phyloP scores from a whole-genome alignment of 2,888 invertebrate genomes.

The Chironomus tentans region DNA sequence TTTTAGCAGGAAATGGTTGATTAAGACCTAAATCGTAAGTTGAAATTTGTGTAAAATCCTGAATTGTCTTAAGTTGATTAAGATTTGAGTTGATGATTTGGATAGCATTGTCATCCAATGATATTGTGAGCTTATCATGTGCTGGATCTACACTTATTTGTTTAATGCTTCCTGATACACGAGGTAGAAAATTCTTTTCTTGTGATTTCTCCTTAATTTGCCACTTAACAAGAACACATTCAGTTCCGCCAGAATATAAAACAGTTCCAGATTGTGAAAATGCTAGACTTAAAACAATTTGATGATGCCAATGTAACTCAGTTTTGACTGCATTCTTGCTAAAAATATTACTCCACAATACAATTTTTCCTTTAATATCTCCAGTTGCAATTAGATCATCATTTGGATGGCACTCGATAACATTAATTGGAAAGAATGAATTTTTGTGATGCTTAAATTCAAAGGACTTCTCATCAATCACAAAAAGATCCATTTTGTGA shows the following conservation, averaged over 20 bases:
- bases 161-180: slow-evolving; percentile 57
- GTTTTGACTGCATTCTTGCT: slow-evolving; percentile 37
- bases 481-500: slow-evolving; percentile 31
- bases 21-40: slow-evolving; percentile 41
- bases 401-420: slow-evolving; percentile 55
- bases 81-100: slow-evolving; percentile 38
- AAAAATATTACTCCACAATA: slow-evolving; percentile 51
- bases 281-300: slow-evolving; percentile 54
- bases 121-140: slow-evolving; percentile 54
- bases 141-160: slow-evolving; percentile 53
- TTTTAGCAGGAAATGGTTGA: slow-evolving; percentile 40
- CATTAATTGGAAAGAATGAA: slow-evolving; percentile 4
- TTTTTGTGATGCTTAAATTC: slow-evolving; percentile 6
- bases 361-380: slow-evolving; percentile 53
- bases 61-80: slow-evolving; percentile 49
- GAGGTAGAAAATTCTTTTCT: slow-evolving; percentile 53
- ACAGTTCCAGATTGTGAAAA: slow-evolving; percentile 57
- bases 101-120: slow-evolving; percentile 59
- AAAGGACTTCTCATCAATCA: slow-evolving; percentile 28
- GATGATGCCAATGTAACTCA: slow-evolving; percentile 67
- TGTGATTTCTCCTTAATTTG: slow-evolving; percentile 44
- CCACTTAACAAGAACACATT: slow-evolving; percentile 73
- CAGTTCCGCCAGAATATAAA: slow-evolving; percentile 68
- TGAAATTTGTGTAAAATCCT: slow-evolving; percentile 55
- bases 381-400: slow-evolving; percentile 59